phyloP scores from a whole-genome alignment of 2,888 invertebrate genomes.

The Thera obeliscata region DNA sequence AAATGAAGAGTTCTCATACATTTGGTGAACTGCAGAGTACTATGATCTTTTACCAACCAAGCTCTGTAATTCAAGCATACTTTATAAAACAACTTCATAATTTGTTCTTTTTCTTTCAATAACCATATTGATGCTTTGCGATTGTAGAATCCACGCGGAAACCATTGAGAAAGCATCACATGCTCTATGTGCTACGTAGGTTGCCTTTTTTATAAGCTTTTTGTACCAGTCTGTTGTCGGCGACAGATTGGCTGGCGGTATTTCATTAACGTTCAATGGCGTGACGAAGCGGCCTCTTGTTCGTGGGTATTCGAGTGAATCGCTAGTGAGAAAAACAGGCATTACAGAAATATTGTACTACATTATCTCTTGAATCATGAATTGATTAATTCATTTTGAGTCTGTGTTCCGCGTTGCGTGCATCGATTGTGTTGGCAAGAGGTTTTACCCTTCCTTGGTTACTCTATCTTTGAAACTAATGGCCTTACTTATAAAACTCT shows the following conservation, averaged over 20 bases:
- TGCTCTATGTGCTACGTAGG: background rate
- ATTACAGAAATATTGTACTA: slow-evolving; percentile 26
- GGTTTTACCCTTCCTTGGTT: background rate
- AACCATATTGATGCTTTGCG: background rate
- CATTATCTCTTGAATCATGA: slow-evolving; percentile 15
- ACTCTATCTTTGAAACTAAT: background rate
- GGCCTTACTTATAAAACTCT: background rate
- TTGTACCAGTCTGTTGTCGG: slow-evolving; percentile 37
- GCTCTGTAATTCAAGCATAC: background rate
- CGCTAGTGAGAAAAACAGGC: slow-evolving; percentile 37
- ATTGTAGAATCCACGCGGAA: background rate
- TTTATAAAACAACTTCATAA: too few species aligned
- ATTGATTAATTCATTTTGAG: slow-evolving; percentile 12
- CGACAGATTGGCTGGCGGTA: slow-evolving; percentile 51
- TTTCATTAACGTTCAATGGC: slow-evolving; percentile 53
- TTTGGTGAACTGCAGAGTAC: background rate
- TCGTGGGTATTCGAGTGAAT: slow-evolving; percentile 46
- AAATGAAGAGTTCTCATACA: background rate
- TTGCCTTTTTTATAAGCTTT: slow-evolving; percentile 19
- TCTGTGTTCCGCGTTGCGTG: slow-evolving; percentile 14
- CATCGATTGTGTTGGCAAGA: slow-evolving; percentile 2
- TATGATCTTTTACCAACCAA: too few species aligned
- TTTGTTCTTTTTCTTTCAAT: too few species aligned
- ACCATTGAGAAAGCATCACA: background rate
- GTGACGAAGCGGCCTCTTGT: slow-evolving; percentile 51